Conservation (phyloP, 2,113 vertebrate genomes). For the Symphodus melops region DNA sequence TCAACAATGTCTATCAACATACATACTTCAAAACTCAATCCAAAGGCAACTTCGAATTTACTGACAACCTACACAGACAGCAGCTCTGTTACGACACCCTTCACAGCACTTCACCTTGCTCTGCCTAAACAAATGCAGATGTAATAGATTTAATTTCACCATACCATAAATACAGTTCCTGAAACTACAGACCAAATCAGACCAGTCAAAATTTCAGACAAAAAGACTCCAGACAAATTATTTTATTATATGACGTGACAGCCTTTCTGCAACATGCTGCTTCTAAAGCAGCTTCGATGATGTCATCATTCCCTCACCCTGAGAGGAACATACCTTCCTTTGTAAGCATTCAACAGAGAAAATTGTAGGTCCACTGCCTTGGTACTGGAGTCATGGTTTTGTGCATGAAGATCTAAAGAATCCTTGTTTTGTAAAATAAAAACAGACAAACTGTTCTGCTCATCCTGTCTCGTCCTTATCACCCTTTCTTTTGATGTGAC, state of each 20-base stretch:
- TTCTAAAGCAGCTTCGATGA: conserved; percentile 51
- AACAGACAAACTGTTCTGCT: conserved; percentile 39
- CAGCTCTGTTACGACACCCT: conserved; percentile 28
- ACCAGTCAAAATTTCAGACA: too few relatives aligned
- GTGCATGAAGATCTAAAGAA: conserved; percentile 39
- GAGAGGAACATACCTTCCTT: conserved; percentile 49
- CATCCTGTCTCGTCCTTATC: conserved; percentile 15
- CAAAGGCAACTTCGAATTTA: too few relatives aligned
- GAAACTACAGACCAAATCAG: too few relatives aligned
- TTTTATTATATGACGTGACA: too few relatives aligned
- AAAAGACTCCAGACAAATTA: too few relatives aligned
- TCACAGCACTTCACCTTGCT: conserved; percentile 59
- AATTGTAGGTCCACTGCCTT: conserved; percentile 45
- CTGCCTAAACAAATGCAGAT: conserved; percentile 72
- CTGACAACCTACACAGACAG: too few relatives aligned
- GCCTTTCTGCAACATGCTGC: neutral
- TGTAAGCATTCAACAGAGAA: conserved; percentile 59
- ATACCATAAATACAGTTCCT: too few relatives aligned
- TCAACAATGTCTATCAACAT: conserved; percentile 42
- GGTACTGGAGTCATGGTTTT: conserved; percentile 24
- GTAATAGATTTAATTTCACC: conserved; percentile 41
- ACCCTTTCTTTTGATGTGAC: conserved; percentile 6
- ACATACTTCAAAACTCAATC: neutral
- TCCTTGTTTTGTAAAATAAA: conserved; percentile 22
- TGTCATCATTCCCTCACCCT: conserved; percentile 56